A percentile compares a stretch with the other conserved stretches of the same genome.
phyloP scores from a whole-genome alignment of 2,888 invertebrate genomes.

The Eueremaeus valkanovi region DNA sequence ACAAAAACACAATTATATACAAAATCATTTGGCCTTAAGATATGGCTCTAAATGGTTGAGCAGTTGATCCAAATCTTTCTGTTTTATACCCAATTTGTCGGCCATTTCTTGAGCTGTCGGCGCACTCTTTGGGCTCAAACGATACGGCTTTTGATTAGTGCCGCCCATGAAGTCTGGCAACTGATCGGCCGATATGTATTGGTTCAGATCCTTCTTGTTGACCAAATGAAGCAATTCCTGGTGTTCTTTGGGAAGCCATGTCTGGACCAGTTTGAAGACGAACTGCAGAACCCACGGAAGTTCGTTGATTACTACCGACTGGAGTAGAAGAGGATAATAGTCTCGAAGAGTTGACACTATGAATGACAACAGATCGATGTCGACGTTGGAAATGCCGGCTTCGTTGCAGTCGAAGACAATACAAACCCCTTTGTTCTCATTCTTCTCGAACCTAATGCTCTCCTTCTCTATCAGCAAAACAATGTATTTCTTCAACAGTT shows the following conservation, averaged over 20 bases:
- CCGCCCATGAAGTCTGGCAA: slow-evolving; percentile 34
- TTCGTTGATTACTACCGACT: slow-evolving; percentile 21
- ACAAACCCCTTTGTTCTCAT: slow-evolving; percentile 22
- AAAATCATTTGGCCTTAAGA: background rate
- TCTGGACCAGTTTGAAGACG: slow-evolving; percentile 33
- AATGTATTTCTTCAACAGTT: slow-evolving; percentile 11
- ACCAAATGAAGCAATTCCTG: slow-evolving; percentile 13
- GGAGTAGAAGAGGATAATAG: slow-evolving; percentile 17
- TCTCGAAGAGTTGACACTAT: background rate
- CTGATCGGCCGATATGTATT: slow-evolving; percentile 18
- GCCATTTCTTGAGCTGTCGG: slow-evolving; percentile 22
- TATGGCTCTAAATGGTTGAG: slow-evolving; percentile 3
- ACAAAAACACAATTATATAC: no score
- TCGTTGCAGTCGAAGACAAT: slow-evolving; percentile 36
- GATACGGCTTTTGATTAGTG: background rate
- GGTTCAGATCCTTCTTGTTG: slow-evolving; percentile 14
- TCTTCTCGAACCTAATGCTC: background rate
- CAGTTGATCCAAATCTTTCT: slow-evolving; percentile 14
- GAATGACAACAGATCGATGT: slow-evolving; percentile 36
- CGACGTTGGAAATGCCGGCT: slow-evolving; percentile 23
- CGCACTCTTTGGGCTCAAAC: background rate
- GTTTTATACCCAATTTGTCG: background rate
- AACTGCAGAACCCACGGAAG: slow-evolving; percentile 28
- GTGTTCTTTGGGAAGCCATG: slow-evolving; percentile 37
- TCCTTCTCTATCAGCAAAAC: slow-evolving; percentile 19